These are phyloP conservation scores for Villa cingulata DNA, from an alignment of 2,888 invertebrate species.

Conservation along the genomic window DNA sequence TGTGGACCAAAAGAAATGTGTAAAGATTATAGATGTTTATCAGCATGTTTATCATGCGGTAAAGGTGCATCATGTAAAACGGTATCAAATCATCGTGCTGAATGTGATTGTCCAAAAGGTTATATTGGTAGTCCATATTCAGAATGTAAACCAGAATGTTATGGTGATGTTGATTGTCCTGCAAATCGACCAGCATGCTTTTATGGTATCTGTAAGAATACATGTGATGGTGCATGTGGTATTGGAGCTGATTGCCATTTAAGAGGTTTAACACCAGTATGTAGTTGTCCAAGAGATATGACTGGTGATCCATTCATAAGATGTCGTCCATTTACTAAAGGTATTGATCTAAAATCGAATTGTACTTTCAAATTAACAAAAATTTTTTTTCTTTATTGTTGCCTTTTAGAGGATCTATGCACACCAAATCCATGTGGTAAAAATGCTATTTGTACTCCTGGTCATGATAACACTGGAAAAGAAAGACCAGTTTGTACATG, in stretches of 20 bases:
- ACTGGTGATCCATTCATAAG: constrained; percentile 73
- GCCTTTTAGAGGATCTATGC: constrained; percentile 56
- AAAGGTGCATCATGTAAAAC: constrained; percentile 63
- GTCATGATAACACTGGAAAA: constrained; percentile 65
- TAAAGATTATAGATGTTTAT: constrained; percentile 58
- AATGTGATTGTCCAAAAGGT: constrained; percentile 69
- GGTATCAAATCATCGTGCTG: constrained; percentile 58
- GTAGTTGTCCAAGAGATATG: constrained; percentile 75
- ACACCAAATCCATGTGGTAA: constrained; percentile 76
- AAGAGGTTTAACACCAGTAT: constrained; percentile 65
- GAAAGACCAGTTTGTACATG: constrained; percentile 81
- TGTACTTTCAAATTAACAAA: not conserved
- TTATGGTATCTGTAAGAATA: constrained; percentile 69
- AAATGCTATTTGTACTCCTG: constrained; percentile 54
- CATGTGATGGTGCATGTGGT: constrained; percentile 71
- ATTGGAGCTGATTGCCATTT: constrained; percentile 65
- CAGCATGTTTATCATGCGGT: constrained; percentile 66
- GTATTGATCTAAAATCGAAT: constrained; percentile 39
- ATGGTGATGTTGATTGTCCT: constrained; percentile 66
- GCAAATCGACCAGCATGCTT: constrained; percentile 62
- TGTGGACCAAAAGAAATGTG: constrained; percentile 59
- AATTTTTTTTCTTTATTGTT: not conserved
- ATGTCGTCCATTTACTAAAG: constrained; percentile 67
- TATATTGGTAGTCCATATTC: constrained; percentile 65
- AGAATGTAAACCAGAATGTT: constrained; percentile 69